Evolutionary conservation across 2,888 invertebrate genomes (phyloP), one percentile per base, ranked within the genome.

Genomic region (Suillia variegata): DNA sequence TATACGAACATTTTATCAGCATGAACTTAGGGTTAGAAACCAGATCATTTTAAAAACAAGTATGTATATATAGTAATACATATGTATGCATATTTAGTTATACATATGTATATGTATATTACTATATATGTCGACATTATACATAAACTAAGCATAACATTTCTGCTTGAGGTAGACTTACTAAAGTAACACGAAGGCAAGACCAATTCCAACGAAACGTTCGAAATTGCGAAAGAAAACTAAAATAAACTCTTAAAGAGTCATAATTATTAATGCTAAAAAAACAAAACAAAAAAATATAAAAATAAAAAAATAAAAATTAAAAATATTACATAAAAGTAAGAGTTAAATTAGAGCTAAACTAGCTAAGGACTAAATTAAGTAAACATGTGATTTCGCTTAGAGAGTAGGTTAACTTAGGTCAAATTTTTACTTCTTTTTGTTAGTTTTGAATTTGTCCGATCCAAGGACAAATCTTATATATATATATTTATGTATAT

Each of bases 111-210:
- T n/a, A n/a, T n/a, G n/a, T n/a, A n/a, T n/a, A n/a, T n/a, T n/a
- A n/a, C n/a, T n/a, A n/a, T n/a, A n/a, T n/a, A n/a, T n/a, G n/a
- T n/a, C n/a, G n/a, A n/a, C n/a, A n/a, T n/a, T n/a, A n/a, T n/a
- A n/a, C n/a, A 38, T 38, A 38, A 38, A 38, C 15, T 38, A 38
- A 38, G 15, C 38, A 38, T 38, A 38, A 13, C 38, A n/a, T n/a
- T 70, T 66, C 65, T n/a, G n/a, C n/a, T n/a, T 73, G 72, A 73
- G 72, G 72, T 73, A 73, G 45, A 74, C 56, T 72, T 74, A 74
- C 73, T 74, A 72, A 74, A 74, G 62, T 73, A 73, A 71, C 73
- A 71, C 73, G 73, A 70, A 68, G 66, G 61, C 63, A 67, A 20
- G 18, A n/a, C n/a, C 18, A 38, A 26, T 26, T 26, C n/a, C n/a